A percentile compares a stretch with the other conserved stretches of the same genome.
phyloP scores from a whole-genome alignment of 2,797 vertebrate species.

The Cirrhinus molitorella region DNA sequence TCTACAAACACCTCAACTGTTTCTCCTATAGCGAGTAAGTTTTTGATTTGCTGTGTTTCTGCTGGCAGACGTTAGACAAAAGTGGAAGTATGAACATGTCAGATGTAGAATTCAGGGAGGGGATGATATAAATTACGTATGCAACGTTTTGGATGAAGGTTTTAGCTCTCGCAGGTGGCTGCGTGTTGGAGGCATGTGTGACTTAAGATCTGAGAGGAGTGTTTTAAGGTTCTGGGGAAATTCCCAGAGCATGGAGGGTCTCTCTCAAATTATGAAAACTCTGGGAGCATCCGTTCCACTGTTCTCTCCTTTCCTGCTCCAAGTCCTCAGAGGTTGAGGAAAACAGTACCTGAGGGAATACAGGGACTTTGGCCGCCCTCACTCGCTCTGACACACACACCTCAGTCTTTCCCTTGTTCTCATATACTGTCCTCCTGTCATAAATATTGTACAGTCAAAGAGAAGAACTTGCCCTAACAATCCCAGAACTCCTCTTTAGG shows the following conservation, averaged over 20 bases:
- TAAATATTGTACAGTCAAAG: slow-evolving; percentile 31
- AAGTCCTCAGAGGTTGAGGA: slow-evolving; percentile 51
- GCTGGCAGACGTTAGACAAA: neutral
- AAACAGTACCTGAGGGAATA: slow-evolving; percentile 41
- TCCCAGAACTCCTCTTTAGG: slow-evolving; percentile 14
- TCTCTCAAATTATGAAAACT: slow-evolving; percentile 46
- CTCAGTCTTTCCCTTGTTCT: slow-evolving; percentile 2
- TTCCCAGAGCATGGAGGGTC: slow-evolving; percentile 41
- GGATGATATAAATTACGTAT: neutral
- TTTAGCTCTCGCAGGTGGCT: slow-evolving; percentile 24
- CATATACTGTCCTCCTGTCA: slow-evolving; percentile 16
- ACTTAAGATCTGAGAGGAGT: slow-evolving; percentile 43
- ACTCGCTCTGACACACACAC: neutral
- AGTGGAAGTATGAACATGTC: slow-evolving; percentile 25
- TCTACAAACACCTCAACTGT: slow-evolving; percentile 27
- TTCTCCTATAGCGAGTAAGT: neutral
- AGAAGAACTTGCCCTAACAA: slow-evolving; percentile 39
- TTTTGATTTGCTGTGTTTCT: neutral
- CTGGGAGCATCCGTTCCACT: slow-evolving; percentile 53
- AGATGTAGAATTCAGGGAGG: slow-evolving; percentile 29
- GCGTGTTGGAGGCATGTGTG: slow-evolving; percentile 13
- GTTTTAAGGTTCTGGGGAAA: slow-evolving; percentile 47
- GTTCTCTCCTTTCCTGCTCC: slow-evolving; percentile 52
- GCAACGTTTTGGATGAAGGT: slow-evolving; percentile 13
- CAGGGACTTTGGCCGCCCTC: slow-evolving; percentile 43